Percentiles rank a stretch among this genome's conserved stretches.
phyloP scores from a whole-genome alignment of 2,888 invertebrate species.

The Cotesia congregata region DNA sequence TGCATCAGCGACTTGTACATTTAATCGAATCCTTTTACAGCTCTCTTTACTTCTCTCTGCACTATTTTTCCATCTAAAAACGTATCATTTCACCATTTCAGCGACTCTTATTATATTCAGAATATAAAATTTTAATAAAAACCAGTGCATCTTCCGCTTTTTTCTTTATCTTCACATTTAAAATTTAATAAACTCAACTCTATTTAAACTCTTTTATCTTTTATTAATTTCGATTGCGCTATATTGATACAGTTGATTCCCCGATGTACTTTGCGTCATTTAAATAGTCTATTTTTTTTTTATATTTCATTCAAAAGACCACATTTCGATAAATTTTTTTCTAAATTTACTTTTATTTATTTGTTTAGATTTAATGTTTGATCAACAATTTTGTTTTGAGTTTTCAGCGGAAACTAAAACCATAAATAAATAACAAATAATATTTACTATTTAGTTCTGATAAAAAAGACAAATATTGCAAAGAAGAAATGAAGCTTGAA shows the following conservation, averaged over 20 bases:
- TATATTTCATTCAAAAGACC: not conserved
- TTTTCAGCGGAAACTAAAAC: no score
- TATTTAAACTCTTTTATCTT: constrained; percentile 1
- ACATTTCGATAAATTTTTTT: not conserved
- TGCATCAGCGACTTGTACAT: not conserved
- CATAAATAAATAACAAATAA: no score
- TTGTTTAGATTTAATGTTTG: no score
- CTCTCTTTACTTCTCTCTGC: not conserved
- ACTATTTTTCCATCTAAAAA: not conserved
- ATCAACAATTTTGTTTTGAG: no score
- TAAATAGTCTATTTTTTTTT: not conserved
- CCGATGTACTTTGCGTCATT: not conserved
- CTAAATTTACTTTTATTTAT: no score
- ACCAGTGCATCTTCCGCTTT: not conserved
- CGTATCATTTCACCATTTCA: not conserved
- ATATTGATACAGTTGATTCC: not conserved
- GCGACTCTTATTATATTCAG: not conserved
- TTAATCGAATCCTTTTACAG: not conserved
- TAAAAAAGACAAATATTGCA: no score
- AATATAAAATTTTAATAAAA: not conserved
- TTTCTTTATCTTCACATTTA: not conserved
- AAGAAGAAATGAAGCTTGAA: no score
- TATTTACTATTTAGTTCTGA: no score
- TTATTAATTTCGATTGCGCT: not conserved
- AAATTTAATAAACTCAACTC: not conserved